phyloP scores from a whole-genome alignment of 2,113 vertebrate species.

The Sterrhoptilus dennistouni region DNA sequence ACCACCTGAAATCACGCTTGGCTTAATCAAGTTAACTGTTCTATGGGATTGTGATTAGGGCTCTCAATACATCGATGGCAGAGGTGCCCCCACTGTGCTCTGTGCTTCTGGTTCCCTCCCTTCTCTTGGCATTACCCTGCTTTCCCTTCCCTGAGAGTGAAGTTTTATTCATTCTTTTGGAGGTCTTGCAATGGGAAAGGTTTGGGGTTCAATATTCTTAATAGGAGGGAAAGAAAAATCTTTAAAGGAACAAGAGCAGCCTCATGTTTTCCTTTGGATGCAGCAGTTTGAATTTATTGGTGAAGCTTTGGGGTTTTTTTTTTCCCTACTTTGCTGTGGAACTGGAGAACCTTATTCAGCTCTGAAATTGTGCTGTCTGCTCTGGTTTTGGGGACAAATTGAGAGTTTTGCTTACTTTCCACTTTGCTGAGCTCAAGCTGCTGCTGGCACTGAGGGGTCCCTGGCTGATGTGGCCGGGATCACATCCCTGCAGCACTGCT shows the following conservation, averaged over 20 bases:
- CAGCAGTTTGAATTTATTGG: not conserved
- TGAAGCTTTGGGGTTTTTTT: not conserved
- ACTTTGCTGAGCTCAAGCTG: not conserved
- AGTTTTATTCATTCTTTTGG: not conserved
- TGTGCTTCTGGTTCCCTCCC: not conserved
- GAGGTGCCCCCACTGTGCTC: not conserved
- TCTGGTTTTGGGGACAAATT: not conserved
- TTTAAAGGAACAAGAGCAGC: not conserved
- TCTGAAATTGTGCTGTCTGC: not conserved
- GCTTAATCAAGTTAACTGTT: not conserved
- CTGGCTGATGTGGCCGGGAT: not conserved
- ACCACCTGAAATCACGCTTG: not conserved
- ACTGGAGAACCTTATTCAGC: not conserved
- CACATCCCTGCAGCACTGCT: accelerated
- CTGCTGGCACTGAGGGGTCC: not conserved
- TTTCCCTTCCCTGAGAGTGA: not conserved
- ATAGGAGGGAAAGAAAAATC: not conserved
- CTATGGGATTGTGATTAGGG: not conserved
- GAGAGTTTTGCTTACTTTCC: not conserved
- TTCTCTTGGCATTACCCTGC: not conserved
- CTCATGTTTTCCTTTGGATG: not conserved
- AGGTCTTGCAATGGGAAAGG: not conserved
- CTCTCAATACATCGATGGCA: not conserved
- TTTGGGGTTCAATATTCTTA: not conserved
- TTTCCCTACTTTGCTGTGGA: not conserved